Conservation (phyloP, 2,797 vertebrate genomes). For the Danionella dracula region DNA sequence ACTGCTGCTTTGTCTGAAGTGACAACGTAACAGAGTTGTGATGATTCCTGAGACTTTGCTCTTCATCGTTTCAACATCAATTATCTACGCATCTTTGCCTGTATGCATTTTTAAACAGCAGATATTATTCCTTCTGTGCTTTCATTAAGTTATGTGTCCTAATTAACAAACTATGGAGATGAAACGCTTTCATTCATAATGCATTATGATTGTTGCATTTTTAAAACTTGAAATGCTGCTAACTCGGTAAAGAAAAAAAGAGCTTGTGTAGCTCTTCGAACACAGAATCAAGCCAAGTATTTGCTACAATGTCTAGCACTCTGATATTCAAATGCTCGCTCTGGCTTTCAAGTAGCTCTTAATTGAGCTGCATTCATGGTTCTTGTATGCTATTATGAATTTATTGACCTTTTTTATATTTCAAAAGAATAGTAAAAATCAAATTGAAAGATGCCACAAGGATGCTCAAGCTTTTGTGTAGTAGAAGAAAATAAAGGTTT, state of each 20-base stretch:
- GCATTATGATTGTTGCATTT: conserved; percentile 13
- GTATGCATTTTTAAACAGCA: not conserved
- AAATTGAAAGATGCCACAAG: not conserved
- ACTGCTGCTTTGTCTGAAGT: conserved; percentile 33
- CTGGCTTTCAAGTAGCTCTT: not conserved
- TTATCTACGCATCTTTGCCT: too few relatives aligned
- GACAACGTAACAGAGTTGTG: conserved; percentile 34
- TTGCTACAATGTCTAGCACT: not conserved
- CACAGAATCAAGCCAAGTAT: not conserved
- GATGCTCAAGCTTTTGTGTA: not conserved
- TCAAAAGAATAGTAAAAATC: not conserved
- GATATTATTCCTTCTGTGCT: conserved; percentile 17
- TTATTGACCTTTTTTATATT: not conserved
- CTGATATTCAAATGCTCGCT: not conserved
- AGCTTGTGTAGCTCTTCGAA: not conserved
- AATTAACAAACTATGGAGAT: conserved; percentile 11
- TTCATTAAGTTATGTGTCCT: conserved; percentile 29
- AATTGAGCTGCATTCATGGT: conserved; percentile 1
- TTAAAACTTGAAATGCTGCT: not conserved
- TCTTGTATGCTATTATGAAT: not conserved
- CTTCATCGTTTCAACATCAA: not conserved
- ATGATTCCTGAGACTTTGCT: conserved; percentile 29
- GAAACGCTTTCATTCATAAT: conserved; percentile 20
- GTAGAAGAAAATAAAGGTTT: too few relatives aligned
- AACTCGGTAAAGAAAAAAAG: not conserved